Percentiles rank a stretch among this genome's conserved stretches.
Evolutionary conservation across 2,113 vertebrate species (phyloP).

Genomic region (Hydropotes inermis): DNA sequence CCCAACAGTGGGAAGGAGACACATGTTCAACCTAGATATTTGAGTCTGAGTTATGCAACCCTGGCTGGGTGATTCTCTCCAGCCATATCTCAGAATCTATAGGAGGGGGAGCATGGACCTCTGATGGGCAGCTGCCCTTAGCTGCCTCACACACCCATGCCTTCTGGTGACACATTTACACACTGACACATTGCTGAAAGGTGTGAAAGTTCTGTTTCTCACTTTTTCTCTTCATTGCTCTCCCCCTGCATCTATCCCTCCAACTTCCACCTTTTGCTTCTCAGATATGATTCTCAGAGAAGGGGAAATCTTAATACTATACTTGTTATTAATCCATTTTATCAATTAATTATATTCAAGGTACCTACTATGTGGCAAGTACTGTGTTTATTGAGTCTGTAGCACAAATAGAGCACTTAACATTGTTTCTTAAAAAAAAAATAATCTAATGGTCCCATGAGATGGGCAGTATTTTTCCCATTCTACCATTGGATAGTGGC

Average conservation of each 20-base stretch:
- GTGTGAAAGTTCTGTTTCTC: not conserved
- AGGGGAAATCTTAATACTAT: not conserved
- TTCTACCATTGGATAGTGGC: not conserved
- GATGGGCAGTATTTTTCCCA: not conserved
- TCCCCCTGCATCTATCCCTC: not conserved
- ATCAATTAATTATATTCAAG: not conserved
- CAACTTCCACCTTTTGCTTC: not conserved
- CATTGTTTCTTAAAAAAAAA: not conserved
- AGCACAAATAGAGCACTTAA: not conserved
- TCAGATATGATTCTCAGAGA: not conserved
- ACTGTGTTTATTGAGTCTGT: not conserved
- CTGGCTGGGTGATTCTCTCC: not conserved
- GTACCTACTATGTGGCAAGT: not conserved
- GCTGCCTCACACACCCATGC: fast-evolving
- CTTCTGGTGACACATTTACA: not conserved
- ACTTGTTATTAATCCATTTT: not conserved
- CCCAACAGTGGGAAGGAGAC: not conserved
- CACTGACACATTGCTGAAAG: not conserved
- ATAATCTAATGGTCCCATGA: not conserved
- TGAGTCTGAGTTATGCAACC: not conserved
- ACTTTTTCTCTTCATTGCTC: not conserved
- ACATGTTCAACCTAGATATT: not conserved
- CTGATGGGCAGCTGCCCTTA: not conserved
- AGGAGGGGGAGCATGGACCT: not conserved
- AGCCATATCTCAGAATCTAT: not conserved